Conservation (phyloP, 37 sponge, comb jelly and placozoan genomes). For the Chondrilla cf. caribensis region DNA sequence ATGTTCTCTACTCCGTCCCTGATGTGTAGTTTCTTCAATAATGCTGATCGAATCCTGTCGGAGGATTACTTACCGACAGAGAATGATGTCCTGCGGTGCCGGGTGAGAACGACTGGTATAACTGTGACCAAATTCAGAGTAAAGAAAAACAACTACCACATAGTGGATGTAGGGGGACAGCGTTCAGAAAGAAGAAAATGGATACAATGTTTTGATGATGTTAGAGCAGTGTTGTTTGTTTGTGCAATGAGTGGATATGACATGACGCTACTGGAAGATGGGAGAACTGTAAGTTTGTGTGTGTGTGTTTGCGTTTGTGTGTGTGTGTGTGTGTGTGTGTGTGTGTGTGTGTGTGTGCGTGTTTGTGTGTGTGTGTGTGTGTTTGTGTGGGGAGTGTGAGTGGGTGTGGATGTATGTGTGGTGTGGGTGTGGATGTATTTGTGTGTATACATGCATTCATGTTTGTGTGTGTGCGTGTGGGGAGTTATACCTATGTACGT, state of each 20-base stretch:
- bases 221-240: conserved; percentile 76
- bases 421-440: too few species aligned
- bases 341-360: too few species aligned
- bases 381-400: too few species aligned
- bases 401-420: too few species aligned
- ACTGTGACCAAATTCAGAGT: conserved; percentile 56
- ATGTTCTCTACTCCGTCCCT: too few species aligned
- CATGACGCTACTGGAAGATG: conserved; percentile 63
- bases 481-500: too few species aligned
- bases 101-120: conserved; percentile 69
- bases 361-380: too few species aligned
- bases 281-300: conserved; percentile 1
- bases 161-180: conserved; percentile 83
- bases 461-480: too few species aligned
- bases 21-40: conserved; percentile 54
- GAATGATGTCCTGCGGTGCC: conserved; percentile 53
- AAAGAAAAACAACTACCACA: conserved; percentile 35
- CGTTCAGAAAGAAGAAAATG: conserved; percentile 80
- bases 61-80: conserved; percentile 45
- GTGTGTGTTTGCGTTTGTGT: too few species aligned
- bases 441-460: too few species aligned
- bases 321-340: too few species aligned
- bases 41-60: conserved; percentile 45
- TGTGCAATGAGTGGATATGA: conserved; percentile 82
- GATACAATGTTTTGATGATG: conserved; percentile 89